phyloP scores from a whole-genome alignment of 1,140 invertebrate species.

The Magallana gigas region DNA sequence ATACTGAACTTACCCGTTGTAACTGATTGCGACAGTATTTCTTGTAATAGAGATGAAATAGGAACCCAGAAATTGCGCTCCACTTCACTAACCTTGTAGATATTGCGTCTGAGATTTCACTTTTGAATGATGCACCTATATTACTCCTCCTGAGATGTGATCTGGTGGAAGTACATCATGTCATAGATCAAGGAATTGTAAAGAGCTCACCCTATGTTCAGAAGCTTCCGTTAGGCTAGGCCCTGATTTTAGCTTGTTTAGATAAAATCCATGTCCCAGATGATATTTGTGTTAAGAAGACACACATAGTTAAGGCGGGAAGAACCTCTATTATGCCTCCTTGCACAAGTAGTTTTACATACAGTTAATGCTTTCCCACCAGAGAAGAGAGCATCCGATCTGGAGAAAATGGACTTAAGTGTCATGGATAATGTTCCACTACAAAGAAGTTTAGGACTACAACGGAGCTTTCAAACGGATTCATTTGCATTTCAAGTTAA shows the following conservation, averaged over 20 bases:
- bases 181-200: conserved; percentile 49
- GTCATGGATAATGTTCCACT: too few species aligned
- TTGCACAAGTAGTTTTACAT: conserved; percentile 39
- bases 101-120: conserved; percentile 33
- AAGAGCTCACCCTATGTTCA: conserved; percentile 49
- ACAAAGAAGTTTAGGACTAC: too few species aligned
- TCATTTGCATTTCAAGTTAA: too few species aligned
- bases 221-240: too few species aligned
- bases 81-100: conserved; percentile 8
- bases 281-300: conserved; percentile 31
- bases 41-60: conserved; percentile 38
- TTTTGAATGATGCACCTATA: background rate
- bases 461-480: too few species aligned
- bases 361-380: too few species aligned
- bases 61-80: conserved; percentile 40
- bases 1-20: background rate
- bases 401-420: too few species aligned
- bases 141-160: conserved; percentile 46
- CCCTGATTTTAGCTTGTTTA: conserved; percentile 3
- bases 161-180: conserved; percentile 44
- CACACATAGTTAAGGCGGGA: conserved; percentile 29
- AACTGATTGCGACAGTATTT: conserved; percentile 6
- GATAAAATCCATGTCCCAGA: conserved; percentile 10
- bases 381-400: too few species aligned
- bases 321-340: conserved; percentile 52